These are phyloP conservation scores for Lanius ludovicianus DNA, from an alignment of 2,113 vertebrate genomes.

Conservation along the genomic window DNA sequence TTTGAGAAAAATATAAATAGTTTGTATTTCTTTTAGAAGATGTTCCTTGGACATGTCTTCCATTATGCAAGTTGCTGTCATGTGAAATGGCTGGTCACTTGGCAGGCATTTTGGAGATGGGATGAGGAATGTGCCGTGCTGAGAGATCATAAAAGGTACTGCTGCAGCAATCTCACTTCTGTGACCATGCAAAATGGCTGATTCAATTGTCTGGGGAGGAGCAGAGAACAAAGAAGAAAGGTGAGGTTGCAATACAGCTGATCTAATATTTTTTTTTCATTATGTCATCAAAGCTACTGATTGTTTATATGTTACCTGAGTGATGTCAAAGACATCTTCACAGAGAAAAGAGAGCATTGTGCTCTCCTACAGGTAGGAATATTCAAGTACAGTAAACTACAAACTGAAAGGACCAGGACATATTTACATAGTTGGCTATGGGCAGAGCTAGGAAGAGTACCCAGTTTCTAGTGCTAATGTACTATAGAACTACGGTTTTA, in stretches of 20 bases:
- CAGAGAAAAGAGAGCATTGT: neutral
- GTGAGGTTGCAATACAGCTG: neutral
- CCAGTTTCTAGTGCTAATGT: neutral
- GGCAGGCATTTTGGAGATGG: neutral
- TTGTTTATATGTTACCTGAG: neutral
- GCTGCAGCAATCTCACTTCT: neutral
- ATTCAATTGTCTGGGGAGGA: neutral
- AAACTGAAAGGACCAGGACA: neutral
- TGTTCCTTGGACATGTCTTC: neutral
- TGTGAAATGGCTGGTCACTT: neutral
- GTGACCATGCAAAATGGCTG: neutral
- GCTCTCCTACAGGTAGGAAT: neutral
- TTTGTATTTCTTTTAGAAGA: neutral
- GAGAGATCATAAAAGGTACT: neutral
- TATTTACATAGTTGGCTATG: rapidly evolving
- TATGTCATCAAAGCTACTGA: neutral
- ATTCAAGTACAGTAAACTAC: neutral
- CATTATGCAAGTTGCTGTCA: neutral
- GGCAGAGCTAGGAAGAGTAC: neutral
- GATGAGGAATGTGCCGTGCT: neutral
- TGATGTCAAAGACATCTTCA: neutral
- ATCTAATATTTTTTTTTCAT: neutral
- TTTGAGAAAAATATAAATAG: neutral
- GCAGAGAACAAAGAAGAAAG: neutral
- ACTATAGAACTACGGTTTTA: neutral